Base-by-base conservation (phyloP, 2,888 invertebrate species). In the Smittia sp. region DNA sequence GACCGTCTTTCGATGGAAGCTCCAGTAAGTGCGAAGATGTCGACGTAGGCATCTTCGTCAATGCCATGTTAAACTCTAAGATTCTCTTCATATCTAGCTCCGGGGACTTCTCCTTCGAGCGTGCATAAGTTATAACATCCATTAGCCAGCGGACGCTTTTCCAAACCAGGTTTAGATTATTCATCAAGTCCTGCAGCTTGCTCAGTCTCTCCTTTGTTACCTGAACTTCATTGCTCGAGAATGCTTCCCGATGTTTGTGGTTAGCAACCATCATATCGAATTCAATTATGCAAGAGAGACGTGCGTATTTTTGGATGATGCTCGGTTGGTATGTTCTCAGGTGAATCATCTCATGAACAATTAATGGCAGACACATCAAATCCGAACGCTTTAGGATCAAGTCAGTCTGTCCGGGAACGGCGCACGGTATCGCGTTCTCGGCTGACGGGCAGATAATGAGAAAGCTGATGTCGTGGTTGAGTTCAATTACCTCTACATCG, bases 311-410 rank as follows among this genome's bases (percentile, higher is more conserved):
- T 78, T 91, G 90, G 73, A 98, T 89, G 76, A 98, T 91, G 77
- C 90, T 92, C 68, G 89, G 89, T 80, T 97, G 96, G 82, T 98
- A 99, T 1, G 98, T 96, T 79, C 90, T 91, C 76, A 98, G 85
- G 80, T 98, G 97, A 75, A 97, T 94, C 96, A 94, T 91, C 86
- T 95, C 92, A 79, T 93, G 93, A 0, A 93, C 94, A 83, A 97
- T 95, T 54, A 98, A 92, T 0, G 98, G 97, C 74, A 98, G 84
- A 75, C 94, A 92, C 63, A 94, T 87, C 73, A 96, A 85, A 79
- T 96, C 96, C 3, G 92, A 90, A 74, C 93, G 88, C 78, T 94
- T 92, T 0, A 93, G 85, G 0, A 95, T 85, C 72, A 93, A 89
- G 80, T 97, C 96, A 68, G 90, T 88, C 77, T 94, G 91, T 24